phyloP scores from a whole-genome alignment of 2,888 invertebrate species.

The Tridacna gigas region DNA sequence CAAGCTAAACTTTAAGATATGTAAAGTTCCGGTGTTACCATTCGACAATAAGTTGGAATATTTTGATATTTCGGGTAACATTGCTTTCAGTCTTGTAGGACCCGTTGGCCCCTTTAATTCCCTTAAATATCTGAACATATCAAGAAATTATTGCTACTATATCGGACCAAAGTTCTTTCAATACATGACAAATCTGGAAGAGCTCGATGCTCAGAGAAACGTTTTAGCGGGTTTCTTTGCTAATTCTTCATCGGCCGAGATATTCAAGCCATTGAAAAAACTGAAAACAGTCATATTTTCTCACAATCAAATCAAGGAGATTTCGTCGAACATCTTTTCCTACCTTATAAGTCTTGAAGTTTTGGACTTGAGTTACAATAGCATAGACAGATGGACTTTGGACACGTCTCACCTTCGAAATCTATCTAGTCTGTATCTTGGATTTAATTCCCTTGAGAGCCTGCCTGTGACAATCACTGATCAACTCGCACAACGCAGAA shows the following conservation, averaged over 20 bases:
- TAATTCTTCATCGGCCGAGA: neutral
- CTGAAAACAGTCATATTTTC: constrained; percentile 29
- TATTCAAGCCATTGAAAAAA: constrained; percentile 28
- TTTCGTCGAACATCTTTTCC: neutral
- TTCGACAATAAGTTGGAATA: constrained; percentile 6
- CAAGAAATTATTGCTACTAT: constrained; percentile 26
- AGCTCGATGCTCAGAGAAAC: neutral
- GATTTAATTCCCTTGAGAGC: constrained; percentile 21
- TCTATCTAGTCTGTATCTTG: constrained; percentile 26
- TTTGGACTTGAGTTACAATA: constrained; percentile 28
- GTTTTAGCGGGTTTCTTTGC: constrained; percentile 15
- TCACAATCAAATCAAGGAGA: constrained; percentile 17
- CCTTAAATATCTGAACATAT: constrained; percentile 33
- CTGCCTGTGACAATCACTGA: neutral
- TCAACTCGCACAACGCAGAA: neutral
- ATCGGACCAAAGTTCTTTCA: constrained; percentile 6
- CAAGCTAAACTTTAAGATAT: constrained; percentile 9
- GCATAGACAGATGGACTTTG: constrained; percentile 3
- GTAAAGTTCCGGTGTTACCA: neutral
- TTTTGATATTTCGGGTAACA: constrained; percentile 25
- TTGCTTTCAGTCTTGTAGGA: constrained; percentile 15
- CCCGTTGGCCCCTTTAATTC: constrained; percentile 13
- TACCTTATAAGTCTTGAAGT: neutral
- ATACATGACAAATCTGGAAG: neutral
- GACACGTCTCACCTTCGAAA: constrained; percentile 12